Conservation (phyloP, 2,888 invertebrate species). For the Drosophila monieri region DNA sequence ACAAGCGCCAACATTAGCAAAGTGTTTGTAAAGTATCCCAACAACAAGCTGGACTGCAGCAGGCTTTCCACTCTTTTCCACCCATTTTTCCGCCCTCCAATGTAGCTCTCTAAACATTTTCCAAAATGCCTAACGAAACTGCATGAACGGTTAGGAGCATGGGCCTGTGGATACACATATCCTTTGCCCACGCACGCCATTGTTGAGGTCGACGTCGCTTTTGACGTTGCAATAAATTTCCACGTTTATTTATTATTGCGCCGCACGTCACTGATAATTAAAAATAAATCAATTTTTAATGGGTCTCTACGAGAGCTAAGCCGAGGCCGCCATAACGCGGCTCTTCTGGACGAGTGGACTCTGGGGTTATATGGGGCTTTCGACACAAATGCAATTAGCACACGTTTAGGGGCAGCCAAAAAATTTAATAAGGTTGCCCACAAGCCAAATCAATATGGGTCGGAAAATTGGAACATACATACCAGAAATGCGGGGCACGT, state of each 20-base stretch:
- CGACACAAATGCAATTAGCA: conserved; percentile 62
- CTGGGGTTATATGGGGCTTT: conserved; percentile 19
- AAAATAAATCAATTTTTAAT: conserved; percentile 81
- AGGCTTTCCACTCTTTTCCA: not conserved
- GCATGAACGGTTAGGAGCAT: conserved; percentile 4
- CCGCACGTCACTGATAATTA: conserved; percentile 82
- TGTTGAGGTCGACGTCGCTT: conserved; percentile 59
- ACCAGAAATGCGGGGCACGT: conserved; percentile 66
- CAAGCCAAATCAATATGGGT: conserved; percentile 15
- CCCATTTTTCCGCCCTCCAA: not conserved
- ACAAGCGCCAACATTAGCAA: conserved; percentile 63
- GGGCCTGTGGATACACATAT: not conserved
- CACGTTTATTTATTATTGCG: conserved; percentile 80
- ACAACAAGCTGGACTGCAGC: conserved; percentile 20
- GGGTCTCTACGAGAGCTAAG: conserved; percentile 46
- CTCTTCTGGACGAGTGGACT: conserved; percentile 36
- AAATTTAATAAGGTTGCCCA: conserved; percentile 56
- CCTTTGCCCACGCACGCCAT: conserved; percentile 48
- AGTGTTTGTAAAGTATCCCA: conserved; percentile 56
- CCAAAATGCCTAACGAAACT: conserved; percentile 27
- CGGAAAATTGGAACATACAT: conserved; percentile 12
- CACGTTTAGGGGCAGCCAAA: conserved; percentile 45
- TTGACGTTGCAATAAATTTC: conserved; percentile 78
- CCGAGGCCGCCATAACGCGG: conserved; percentile 16
- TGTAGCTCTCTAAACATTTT: conserved; percentile 55